These are phyloP conservation scores for Hycleus cichorii DNA, from an alignment of 1,140 invertebrate genomes.

Conservation along the genomic window DNA sequence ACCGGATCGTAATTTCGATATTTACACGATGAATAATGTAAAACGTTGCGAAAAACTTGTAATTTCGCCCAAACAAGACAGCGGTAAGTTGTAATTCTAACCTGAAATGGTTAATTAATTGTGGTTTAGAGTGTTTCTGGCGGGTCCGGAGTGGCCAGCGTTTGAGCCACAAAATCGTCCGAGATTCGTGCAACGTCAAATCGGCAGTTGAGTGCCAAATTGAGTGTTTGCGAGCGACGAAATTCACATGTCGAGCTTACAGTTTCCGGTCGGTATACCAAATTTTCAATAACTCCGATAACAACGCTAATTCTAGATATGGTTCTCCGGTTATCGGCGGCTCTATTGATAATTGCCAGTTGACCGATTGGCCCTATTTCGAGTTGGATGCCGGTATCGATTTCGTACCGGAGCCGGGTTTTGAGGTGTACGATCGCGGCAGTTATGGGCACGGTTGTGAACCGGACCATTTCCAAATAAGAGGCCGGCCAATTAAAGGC, in stretches of 20 bases:
- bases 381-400: slow-evolving; percentile 53
- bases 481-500: slow-evolving; percentile 19
- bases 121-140: slow-evolving; percentile 66
- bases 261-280: slow-evolving; percentile 54
- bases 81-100: slow-evolving; percentile 31
- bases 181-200: slow-evolving; percentile 55
- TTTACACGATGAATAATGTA: slow-evolving; percentile 59
- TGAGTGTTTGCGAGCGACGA: slow-evolving; percentile 57
- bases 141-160: slow-evolving; percentile 62
- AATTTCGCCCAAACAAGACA: slow-evolving; percentile 27
- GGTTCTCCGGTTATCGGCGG: slow-evolving; percentile 54
- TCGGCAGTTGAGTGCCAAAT: slow-evolving; percentile 68
- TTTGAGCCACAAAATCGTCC: slow-evolving; percentile 53
- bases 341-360: slow-evolving; percentile 59
- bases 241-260: slow-evolving; percentile 69
- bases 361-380: slow-evolving; percentile 62
- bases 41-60: slow-evolving; percentile 28
- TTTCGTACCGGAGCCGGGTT: slow-evolving; percentile 51
- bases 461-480: slow-evolving; percentile 44
- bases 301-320: slow-evolving; percentile 44
- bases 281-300: neutral
- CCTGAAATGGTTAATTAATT: too few relatives aligned
- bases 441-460: slow-evolving; percentile 73
- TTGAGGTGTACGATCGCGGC: slow-evolving; percentile 68
- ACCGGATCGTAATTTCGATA: slow-evolving; percentile 68